Conservation (phyloP, 1,140 invertebrate species). For the Bombus terrestris region DNA sequence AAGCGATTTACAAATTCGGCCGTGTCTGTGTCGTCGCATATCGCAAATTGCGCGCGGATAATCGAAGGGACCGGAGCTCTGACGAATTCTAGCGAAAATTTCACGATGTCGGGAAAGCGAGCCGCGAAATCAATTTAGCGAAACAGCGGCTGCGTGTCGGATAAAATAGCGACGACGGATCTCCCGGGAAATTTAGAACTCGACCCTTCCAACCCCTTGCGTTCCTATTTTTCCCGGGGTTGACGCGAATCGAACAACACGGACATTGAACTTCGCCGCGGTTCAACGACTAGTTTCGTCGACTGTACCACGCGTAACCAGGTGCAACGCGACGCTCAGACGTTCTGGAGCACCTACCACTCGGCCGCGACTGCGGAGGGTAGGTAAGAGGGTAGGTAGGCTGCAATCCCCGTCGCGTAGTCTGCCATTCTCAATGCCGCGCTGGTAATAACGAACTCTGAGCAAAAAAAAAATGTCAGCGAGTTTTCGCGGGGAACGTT, state of each 20-base stretch:
- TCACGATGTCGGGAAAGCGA: background rate
- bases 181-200: constrained; percentile 44
- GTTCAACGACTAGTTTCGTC: constrained; percentile 26
- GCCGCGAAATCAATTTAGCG: background rate
- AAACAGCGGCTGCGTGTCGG: background rate
- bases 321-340: constrained; percentile 41
- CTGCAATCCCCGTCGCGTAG: constrained; percentile 23
- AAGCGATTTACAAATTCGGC: background rate
- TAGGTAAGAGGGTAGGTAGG: constrained; percentile 17
- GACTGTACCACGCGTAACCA: constrained; percentile 20
- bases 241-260: constrained; percentile 23
- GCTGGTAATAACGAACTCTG: constrained; percentile 36
- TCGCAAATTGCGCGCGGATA: background rate
- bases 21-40: no score
- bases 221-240: background rate
- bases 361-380: constrained; percentile 29
- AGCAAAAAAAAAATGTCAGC: constrained; percentile 10
- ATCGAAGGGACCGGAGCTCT: background rate
- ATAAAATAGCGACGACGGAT: constrained; percentile 13
- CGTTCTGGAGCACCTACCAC: constrained; percentile 46
- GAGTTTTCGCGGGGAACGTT: constrained; percentile 19
- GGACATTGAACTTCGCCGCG: constrained; percentile 39
- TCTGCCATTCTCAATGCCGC: constrained; percentile 24
- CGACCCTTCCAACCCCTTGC: background rate
- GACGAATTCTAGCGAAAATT: constrained; percentile 14